phyloP scores from a whole-genome alignment of 2,797 vertebrate genomes.

The Eulemur mongoz region DNA sequence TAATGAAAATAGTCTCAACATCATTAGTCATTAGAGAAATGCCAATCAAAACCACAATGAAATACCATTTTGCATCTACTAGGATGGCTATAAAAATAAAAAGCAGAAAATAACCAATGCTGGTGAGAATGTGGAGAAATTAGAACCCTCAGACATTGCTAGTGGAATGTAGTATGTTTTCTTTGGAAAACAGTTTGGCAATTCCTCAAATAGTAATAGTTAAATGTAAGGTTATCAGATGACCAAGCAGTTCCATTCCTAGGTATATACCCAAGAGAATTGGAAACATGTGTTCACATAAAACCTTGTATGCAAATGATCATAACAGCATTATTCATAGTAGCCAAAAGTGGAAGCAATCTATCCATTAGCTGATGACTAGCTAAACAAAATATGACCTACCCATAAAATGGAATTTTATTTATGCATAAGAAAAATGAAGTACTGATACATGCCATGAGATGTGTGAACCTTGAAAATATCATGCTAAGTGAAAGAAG shows the following conservation, averaged over 20 bases:
- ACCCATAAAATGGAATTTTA: not conserved
- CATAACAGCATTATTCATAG: not conserved
- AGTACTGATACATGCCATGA: not conserved
- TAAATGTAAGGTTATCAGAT: not conserved
- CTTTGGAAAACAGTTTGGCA: not conserved
- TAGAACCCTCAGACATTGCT: not conserved
- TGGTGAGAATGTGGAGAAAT: not conserved
- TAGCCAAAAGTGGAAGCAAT: not conserved
- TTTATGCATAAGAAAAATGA: not conserved
- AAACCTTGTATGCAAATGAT: conserved; percentile 6
- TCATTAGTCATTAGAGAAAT: not conserved
- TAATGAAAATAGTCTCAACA: not conserved
- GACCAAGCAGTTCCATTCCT: not conserved
- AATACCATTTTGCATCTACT: not conserved
- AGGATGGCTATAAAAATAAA: not conserved
- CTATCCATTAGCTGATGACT: not conserved
- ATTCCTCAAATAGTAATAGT: not conserved
- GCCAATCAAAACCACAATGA: not conserved
- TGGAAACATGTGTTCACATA: not conserved
- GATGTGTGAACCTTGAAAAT: not conserved
- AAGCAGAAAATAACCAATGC: not conserved
- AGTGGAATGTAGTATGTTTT: not conserved
- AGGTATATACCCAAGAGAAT: not conserved
- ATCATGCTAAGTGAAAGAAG: not conserved
- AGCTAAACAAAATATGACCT: not conserved